These are phyloP conservation scores for Apodemus sylvaticus DNA, from an alignment of 2,113 vertebrate genomes.

Conservation along the genomic window DNA sequence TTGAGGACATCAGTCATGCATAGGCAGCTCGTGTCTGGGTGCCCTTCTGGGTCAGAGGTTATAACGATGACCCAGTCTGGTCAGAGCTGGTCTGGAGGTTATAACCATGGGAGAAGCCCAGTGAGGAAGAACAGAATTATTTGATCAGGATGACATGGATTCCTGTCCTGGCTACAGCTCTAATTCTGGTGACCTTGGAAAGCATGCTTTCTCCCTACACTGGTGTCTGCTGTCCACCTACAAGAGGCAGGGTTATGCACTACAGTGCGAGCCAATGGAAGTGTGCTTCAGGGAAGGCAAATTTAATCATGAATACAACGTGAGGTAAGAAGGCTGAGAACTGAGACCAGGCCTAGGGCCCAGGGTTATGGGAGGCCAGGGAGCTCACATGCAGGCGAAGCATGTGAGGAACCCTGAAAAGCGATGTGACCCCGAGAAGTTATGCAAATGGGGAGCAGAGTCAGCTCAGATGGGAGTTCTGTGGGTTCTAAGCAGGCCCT, in stretches of 20 bases:
- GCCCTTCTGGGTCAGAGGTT: background rate
- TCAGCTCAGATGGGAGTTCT: fast-evolving
- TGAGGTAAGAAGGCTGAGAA: background rate
- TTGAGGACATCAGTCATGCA: background rate
- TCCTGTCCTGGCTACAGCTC: background rate
- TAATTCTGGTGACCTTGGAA: background rate
- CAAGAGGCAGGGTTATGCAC: background rate
- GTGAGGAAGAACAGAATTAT: background rate
- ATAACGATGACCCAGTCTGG: background rate
- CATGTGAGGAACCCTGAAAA: background rate
- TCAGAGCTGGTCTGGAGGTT: background rate
- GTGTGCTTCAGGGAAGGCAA: background rate
- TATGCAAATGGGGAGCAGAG: background rate
- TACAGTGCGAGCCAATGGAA: background rate
- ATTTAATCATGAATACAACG: background rate
- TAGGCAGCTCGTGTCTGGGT: background rate
- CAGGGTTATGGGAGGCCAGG: background rate
- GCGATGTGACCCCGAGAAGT: background rate
- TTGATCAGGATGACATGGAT: background rate
- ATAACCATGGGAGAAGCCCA: background rate
- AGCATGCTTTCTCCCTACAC: background rate
- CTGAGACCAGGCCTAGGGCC: background rate
- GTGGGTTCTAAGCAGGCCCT: background rate
- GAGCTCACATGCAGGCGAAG: too few relatives aligned
- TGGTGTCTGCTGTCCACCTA: background rate